Evolutionary conservation across 2,113 vertebrate species (phyloP).

Genomic region (Parus major): DNA sequence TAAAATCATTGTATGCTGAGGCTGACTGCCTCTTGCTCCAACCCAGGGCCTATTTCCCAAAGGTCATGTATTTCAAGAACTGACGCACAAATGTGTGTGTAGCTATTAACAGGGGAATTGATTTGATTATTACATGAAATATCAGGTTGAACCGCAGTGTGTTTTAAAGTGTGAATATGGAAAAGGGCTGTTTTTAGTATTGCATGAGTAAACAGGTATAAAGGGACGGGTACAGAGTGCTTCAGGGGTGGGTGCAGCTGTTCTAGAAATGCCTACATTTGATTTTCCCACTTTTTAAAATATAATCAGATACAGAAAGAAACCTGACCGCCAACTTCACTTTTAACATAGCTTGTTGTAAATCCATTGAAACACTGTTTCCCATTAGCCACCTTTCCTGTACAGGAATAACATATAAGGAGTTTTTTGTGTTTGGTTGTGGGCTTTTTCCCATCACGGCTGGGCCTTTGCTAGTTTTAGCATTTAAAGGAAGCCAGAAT

Average conservation of each 20-base stretch:
- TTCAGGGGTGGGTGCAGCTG: not conserved
- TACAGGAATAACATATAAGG: not conserved
- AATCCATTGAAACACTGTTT: not conserved
- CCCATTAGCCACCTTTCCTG: not conserved
- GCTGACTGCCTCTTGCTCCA: conserved; percentile 27
- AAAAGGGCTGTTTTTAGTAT: not conserved
- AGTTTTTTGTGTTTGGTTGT: not conserved
- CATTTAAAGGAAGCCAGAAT: conserved; percentile 16
- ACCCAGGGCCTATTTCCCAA: conserved; percentile 19
- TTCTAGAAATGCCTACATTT: not conserved
- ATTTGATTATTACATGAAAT: conserved; percentile 14
- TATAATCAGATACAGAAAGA: not conserved
- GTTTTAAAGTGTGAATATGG: conserved; percentile 9
- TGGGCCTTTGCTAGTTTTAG: not conserved
- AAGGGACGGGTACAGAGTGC: not conserved
- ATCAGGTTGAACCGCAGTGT: not conserved
- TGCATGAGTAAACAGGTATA: not conserved
- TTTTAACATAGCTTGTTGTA: not conserved
- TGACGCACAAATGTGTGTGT: not conserved
- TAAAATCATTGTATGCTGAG: conserved; percentile 53
- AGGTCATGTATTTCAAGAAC: conserved; percentile 39
- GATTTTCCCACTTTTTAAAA: not conserved
- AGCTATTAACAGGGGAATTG: not conserved
- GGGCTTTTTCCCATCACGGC: not conserved
- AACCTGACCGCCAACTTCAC: not conserved